Base-by-base conservation (phyloP, 2,888 invertebrate species). In the Eueremaeus valkanovi region DNA sequence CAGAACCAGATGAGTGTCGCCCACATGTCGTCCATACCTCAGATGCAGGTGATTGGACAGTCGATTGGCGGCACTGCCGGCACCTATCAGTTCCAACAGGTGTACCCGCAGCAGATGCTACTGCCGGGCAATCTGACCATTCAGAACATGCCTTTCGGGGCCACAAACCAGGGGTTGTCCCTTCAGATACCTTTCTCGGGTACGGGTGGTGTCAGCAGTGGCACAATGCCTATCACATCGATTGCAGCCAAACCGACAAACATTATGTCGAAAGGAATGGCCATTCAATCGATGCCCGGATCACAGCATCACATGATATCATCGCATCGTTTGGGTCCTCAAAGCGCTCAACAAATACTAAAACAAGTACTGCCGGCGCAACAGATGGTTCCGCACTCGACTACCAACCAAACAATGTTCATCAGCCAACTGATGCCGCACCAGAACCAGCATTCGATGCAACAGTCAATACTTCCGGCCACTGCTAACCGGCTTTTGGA, bases 361-460 rank as follows among this genome's bases (percentile, higher is more conserved):
- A 68, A 68, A 40, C 68, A 68, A 24, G 40, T 68, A 24, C 36
- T 68, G 33, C 68, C 68, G 21, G 40, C 29, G 40, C 68, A 68
- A 24, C 31, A 80, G 31, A 13, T 58, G 58, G n/a, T n/a, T n/a
- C 33, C 61, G 0, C 79, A 79, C 36, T 76, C 79, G 31, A 77
- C 81, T 51, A 81, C 81, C 63, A 83, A 82, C 77, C 83, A 82
- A 77, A 83, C 82, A 24, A 81, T 83, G 78, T 82, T 83, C 21
- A 82, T 84, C 77, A 82, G 83, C 45, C 83, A 82, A 78, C 91
- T 79, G 88, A 90, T 68, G 40, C 68, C 68, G 11, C 31, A 68
- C n/a, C 68, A 68, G 9, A 36, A 72, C 89, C 90, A 8, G 89
- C 90, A 76, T 90, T 91, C 84, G 87, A 76, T 76, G 72, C 78